Base-by-base conservation (phyloP, 2,888 invertebrate species). In the Pycnomerus fuliginosus region DNA sequence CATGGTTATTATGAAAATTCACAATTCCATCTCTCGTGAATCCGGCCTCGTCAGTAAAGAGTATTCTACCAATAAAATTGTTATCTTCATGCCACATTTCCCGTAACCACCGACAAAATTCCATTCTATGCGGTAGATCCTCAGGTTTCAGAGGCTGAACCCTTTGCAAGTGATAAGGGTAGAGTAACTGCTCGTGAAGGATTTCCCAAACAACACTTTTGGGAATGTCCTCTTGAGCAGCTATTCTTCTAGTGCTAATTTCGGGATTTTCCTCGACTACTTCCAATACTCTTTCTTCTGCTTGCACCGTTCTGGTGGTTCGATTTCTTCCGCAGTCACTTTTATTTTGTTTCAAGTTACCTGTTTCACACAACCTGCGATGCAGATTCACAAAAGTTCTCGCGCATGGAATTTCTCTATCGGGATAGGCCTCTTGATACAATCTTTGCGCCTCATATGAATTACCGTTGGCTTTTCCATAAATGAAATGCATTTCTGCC, bases 11-110 rank as follows among this genome's bases (percentile, higher is more conserved):
- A 15, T 22, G 27, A 7, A 40, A 11, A 31, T 32, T 31, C 8
- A 39, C 5, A 22, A 32, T 20, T n/a, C n/a, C 39, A 13, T 39
- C 24, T 12, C 14, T 14, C 15, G 15, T 14, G 17, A 39, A 37
- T 24, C 12, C 29, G 8, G 36, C 37, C 15, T 43, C 31, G 31
- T 30, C 16, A 30, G 43, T 43, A 28, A 43, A 43, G 22, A 25
- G 41, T 42, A 42, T 49, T 46, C 10, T 17, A 16, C 20, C 30
- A 3, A 31, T 5, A 16, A 39, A 32, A 14, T 31, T 11, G 12
- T 10, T 14, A 32, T 20, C 14, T 17, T 32, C 20, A 10, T 13
- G 10, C 25, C 8, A 8, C 11, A 10, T 25, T 10, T 25, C 10
- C 8, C 10, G 10, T 8, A 25, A 12, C 25, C 25, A 25, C 25